Percentiles rank a stretch among this genome's conserved stretches.
phyloP scores from a whole-genome alignment of 2,888 invertebrate genomes.

The Cryptocephalus moraei region DNA sequence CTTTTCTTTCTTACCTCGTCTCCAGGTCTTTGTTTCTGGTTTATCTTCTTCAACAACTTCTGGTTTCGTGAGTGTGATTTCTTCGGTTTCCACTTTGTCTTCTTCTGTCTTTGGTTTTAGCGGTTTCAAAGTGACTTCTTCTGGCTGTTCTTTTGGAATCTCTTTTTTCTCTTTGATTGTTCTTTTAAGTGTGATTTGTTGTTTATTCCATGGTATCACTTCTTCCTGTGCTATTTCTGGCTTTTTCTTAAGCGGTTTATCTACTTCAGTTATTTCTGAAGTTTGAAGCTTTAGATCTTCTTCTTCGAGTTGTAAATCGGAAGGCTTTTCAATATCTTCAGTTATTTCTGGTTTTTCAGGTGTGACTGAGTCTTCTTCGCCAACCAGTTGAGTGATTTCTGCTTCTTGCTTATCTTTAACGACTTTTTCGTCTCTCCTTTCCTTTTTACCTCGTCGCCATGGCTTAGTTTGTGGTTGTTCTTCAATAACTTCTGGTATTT shows the following conservation, averaged over 20 bases:
- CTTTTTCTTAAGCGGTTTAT: slow-evolving; percentile 19
- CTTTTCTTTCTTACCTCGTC: slow-evolving; percentile 18
- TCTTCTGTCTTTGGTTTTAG: background rate
- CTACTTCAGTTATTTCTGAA: slow-evolving; percentile 12
- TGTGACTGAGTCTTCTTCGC: no score
- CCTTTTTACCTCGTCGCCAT: background rate
- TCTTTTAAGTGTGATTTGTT: slow-evolving; percentile 28
- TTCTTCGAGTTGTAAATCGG: no score
- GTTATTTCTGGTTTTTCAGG: no score
- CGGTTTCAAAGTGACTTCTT: slow-evolving; percentile 18
- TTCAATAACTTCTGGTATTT: background rate
- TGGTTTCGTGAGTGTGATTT: slow-evolving; percentile 9
- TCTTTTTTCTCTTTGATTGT: slow-evolving; percentile 33
- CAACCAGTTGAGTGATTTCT: no score
- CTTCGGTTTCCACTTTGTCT: slow-evolving; percentile 12
- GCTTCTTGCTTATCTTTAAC: slow-evolving; percentile 16
- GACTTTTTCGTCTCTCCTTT: slow-evolving; percentile 7
- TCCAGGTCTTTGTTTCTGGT: slow-evolving; percentile 5
- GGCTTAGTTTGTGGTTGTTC: background rate
- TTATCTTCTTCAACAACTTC: slow-evolving; percentile 4
- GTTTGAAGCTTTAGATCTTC: slow-evolving; percentile 7
- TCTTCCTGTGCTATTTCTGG: slow-evolving; percentile 6
- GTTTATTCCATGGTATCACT: slow-evolving; percentile 14
- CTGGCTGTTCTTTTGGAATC: slow-evolving; percentile 24
- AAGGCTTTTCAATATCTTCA: no score